Base-by-base conservation (phyloP, 2,797 vertebrate genomes). In the Graptemys geographica region DNA sequence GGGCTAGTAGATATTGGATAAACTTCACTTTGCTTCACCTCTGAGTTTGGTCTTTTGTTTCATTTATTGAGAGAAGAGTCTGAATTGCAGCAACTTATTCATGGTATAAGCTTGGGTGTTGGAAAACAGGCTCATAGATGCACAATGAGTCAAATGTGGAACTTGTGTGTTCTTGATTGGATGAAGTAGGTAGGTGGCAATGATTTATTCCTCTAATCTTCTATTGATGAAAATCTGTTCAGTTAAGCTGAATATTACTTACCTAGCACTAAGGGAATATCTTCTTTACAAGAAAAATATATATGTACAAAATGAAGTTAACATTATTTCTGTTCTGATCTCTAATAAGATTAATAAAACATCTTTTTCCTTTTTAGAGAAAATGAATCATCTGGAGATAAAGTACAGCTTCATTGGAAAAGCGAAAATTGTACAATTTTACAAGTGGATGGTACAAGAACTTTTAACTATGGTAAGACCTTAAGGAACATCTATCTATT, bases 401-500 rank as follows among this genome's bases (percentile, higher is more conserved):
- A 98, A 1, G 96, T 94, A 2, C 96, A 98, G 3, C 10, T 99
- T n/a, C 97, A 98, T 52, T 99, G 99, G 99, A 99, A 98, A 97
- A 98, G 98, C 6, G 99, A 99, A 65, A 96, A 96, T 18, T 99
- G 99, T 83, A 98, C 97, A 1, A 94, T 99, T 87, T 98, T 98
- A 25, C 99, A 99, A 88, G 85, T 98, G 25, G 99, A 99, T 95
- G 99, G 99, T 6, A 98, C 98, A 55, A 99, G 98, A 97, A 98
- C 97, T n/a, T 99, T 99, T 94, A 98, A 62, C 94, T 99, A 99
- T 51, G 99, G 99, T 99, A 98, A 97, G 98, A 18, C 76, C 65
- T 11, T 51, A 13, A 81, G 81, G 33, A 6, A 8, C 5, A 0
- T 15, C 84, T 11, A 11, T 57, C 74, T 44, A 2, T 21, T 52